Evolutionary conservation across 2,888 invertebrate species (phyloP), one percentile per base, ranked within the genome.

Genomic region (Synanthedon myopaeformis): DNA sequence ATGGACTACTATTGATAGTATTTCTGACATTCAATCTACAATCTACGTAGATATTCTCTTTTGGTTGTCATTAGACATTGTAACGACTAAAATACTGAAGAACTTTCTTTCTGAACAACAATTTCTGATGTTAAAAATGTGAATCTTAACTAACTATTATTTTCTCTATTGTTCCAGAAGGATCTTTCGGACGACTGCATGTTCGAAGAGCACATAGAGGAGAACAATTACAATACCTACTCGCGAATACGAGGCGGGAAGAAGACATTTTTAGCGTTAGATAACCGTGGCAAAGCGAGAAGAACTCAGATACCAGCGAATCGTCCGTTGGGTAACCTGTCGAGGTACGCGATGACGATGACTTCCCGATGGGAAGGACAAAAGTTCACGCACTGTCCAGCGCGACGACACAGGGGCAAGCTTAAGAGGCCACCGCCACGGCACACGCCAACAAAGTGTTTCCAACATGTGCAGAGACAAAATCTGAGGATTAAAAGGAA

Each of bases 201-300:
- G 77, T 95, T 95, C 90, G 93, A 94, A 85, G 95, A 95, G 88
- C 92, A 91, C 76, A 92, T 95, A 81, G 94, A 93, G 80, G 91
- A 92, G 79, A 92, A 94, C 82, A 92, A 94, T 79, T 95, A 94
- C 89, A 95, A 95, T 80, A 94, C 93, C 56, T 96, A 95, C 86
- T 93, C 94, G 69, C 91, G 92, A 76, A 90, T 92, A 81, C 78
- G 84, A 60, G 88, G 82, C 60, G 89, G 90, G 66, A 88, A 89
- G 74, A 91, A 92, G 67, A 93, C 93, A 52, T 95, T 93, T 86
- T 87, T 95, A 79, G 95, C 94, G 59, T 84, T 95, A 61, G 93
- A 93, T 81, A 90, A 91, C 62, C 85, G 89, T 59, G 95, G 95
- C 28, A 90, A 90, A 68, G 90, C 94, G 65, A 88, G 94, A 56